Evolutionary conservation across 2,888 invertebrate species (phyloP), one percentile per base, ranked within the genome.

Genomic region (Nematopogon swammerdamellus): DNA sequence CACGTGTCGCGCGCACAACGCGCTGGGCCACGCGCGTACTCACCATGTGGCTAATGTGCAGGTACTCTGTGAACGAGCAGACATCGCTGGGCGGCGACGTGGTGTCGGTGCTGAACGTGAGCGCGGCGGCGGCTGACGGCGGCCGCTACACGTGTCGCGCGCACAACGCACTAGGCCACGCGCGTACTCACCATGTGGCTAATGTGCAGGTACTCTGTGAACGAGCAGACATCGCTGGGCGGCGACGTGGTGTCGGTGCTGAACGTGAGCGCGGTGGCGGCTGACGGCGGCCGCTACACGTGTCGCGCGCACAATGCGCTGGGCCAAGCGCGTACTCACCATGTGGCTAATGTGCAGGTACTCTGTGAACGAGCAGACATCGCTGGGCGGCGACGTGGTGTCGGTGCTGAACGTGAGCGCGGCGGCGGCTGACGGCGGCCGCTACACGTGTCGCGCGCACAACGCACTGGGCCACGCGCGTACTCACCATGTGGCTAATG

Each of bases 111-210:
- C n/a, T n/a, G n/a, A n/a, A n/a, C n/a, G 85, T 91, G 59, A 85
- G 87, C 51, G 82, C 85, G 55, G 70, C 84, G 49, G 82, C 88
- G 50, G 85, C 87, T 58, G 92, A 93, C 65, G 92, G 92, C 51
- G 93, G 92, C 5, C 84, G 89, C 52, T 94, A 93, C 73, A 86
- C 88, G 44, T 94, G 94, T 68, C 81, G 85, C 55, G 92, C 91
- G 5, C 69, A 80, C 62, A 91, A 91, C 72, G 77, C 82, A 30
- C 82, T 86, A 59, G 91, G 91, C 50, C 76, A 76, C 47, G 84
- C 83, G 46, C 82, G 83, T 44, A n/a, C n/a, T n/a, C n/a, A n/a
- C n/a, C n/a, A n/a, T n/a, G n/a, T n/a, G n/a, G n/a, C n/a, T n/a
- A n/a, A n/a, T n/a, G n/a, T n/a, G 20, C 58, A 77, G 88, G 60